phyloP scores from a whole-genome alignment of 2,888 invertebrate genomes.

The Drosophila barbarae region DNA sequence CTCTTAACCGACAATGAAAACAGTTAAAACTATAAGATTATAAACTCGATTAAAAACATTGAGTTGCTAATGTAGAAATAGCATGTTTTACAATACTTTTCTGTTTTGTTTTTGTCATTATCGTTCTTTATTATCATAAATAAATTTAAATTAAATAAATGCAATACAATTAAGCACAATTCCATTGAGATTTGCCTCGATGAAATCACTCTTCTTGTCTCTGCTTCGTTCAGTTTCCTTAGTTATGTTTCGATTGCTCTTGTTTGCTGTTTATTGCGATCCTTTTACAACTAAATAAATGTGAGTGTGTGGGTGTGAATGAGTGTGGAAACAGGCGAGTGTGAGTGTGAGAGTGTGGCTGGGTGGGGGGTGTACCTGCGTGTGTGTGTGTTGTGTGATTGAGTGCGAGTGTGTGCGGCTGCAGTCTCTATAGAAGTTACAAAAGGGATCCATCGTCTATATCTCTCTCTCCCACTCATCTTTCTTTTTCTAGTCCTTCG shows the following conservation, averaged over 20 bases:
- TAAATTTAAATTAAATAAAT: slow-evolving; percentile 76
- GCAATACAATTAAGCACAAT: slow-evolving; percentile 77
- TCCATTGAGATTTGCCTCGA: slow-evolving; percentile 57
- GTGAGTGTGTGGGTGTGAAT: slow-evolving; percentile 45
- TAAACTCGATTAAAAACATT: neutral
- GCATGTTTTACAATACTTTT: neutral
- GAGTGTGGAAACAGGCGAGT: slow-evolving; percentile 31
- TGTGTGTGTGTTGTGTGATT: slow-evolving; percentile 29
- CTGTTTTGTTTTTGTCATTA: slow-evolving; percentile 48
- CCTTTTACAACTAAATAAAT: slow-evolving; percentile 64
- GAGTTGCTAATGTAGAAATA: neutral
- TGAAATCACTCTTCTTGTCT: slow-evolving; percentile 63
- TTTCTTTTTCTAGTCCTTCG: slow-evolving; percentile 5
- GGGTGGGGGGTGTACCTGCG: slow-evolving; percentile 2
- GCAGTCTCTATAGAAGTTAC: slow-evolving; percentile 79
- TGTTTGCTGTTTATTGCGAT: slow-evolving; percentile 50
- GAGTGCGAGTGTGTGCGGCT: slow-evolving; percentile 53
- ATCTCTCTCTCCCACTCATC: slow-evolving; percentile 14
- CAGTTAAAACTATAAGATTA: neutral
- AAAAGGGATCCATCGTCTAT: slow-evolving; percentile 59
- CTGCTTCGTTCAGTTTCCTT: slow-evolving; percentile 39
- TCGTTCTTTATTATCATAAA: slow-evolving; percentile 74
- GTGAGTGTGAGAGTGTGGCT: slow-evolving; percentile 31
- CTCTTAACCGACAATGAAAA: neutral
- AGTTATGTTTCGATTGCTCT: slow-evolving; percentile 46